Evolutionary conservation across 2,888 invertebrate species (phyloP).

Genomic region (Myathropa florea): DNA sequence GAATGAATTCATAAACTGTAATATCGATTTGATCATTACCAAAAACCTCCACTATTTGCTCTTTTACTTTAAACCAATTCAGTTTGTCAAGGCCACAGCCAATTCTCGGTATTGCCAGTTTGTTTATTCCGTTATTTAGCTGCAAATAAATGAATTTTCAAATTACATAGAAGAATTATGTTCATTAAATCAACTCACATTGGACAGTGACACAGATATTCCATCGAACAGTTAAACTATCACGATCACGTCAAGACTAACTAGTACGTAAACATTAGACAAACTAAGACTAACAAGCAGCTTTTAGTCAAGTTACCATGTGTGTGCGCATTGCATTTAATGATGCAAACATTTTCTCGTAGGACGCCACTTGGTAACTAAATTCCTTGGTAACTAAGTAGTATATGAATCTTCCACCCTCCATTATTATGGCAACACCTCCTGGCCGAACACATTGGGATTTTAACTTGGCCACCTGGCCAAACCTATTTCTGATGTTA

Average conservation of each 20-base stretch:
- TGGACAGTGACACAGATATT: neutral
- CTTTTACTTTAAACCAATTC: constrained; percentile 83
- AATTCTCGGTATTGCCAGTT: constrained; percentile 84
- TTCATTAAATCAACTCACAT: neutral
- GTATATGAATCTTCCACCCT: constrained; percentile 81
- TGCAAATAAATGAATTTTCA: constrained; percentile 56
- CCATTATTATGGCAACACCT: constrained; percentile 81
- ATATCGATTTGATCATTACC: constrained; percentile 80
- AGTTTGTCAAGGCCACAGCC: constrained; percentile 86
- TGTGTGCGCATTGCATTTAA: constrained; percentile 77
- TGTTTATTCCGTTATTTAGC: constrained; percentile 80
- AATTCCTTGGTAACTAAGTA: constrained; percentile 84
- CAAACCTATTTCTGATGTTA: constrained; percentile 75
- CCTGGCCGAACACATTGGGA: constrained; percentile 78
- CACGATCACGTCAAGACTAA: neutral
- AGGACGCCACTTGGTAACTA: constrained; percentile 82
- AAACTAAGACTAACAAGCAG: neutral
- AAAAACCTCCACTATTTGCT: constrained; percentile 82
- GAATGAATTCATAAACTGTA: constrained; percentile 81
- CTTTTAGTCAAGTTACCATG: constrained; percentile 74
- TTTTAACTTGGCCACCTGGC: constrained; percentile 74
- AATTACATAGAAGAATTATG: neutral
- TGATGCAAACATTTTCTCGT: constrained; percentile 79
- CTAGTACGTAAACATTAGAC: neutral
- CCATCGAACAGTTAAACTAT: neutral